phyloP scores from a whole-genome alignment of 2,797 vertebrate species.

The Aselliscus stoliczkanus region DNA sequence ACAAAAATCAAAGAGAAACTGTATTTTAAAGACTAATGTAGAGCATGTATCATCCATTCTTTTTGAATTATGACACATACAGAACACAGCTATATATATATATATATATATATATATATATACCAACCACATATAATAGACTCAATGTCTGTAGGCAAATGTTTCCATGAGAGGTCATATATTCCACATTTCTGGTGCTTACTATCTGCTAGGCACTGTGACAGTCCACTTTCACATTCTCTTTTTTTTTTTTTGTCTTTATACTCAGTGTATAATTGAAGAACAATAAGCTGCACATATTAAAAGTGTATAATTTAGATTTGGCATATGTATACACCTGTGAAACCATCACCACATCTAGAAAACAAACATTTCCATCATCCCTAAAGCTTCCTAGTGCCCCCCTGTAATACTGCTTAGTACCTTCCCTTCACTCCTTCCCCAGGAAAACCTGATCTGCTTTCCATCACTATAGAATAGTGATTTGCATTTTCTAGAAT shows the following conservation, averaged over 20 bases:
- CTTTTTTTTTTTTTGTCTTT: not conserved
- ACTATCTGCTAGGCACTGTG: not conserved
- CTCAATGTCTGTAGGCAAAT: not conserved
- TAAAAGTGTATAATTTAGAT: not conserved
- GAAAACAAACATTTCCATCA: not conserved
- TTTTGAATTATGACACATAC: not conserved
- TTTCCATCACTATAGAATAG: not conserved
- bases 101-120: not conserved
- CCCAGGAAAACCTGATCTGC: not conserved
- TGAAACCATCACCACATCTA: not conserved
- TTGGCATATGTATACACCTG: not conserved
- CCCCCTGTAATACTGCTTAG: not conserved
- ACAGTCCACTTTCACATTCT: not conserved
- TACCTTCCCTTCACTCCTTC: not conserved
- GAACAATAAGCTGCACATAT: not conserved
- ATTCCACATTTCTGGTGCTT: not conserved
- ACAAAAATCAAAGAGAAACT: not conserved
- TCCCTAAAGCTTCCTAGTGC: not conserved
- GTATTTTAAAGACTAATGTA: not conserved
- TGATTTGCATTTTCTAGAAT: slow-evolving; percentile 28
- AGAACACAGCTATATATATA: not conserved
- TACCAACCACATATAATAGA: not conserved
- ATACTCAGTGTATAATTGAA: not conserved
- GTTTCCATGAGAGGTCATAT: not conserved
- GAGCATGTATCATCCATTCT: not conserved